Evolutionary conservation across 2,113 vertebrate species (phyloP).

Genomic region (Struthidea cinerea): DNA sequence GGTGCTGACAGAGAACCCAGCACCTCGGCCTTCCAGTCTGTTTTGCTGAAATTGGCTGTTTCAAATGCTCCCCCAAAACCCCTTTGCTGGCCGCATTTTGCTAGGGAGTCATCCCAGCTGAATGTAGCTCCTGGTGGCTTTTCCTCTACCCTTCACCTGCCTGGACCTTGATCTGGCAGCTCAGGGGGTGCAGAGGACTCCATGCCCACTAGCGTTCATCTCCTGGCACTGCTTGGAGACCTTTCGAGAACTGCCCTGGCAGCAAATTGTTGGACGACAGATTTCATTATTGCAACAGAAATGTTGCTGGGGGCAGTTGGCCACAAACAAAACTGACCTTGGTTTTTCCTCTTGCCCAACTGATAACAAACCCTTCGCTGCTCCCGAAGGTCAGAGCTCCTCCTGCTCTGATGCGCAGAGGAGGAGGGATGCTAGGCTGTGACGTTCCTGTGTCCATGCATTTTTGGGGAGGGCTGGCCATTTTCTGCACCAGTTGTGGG

Average conservation of each 20-base stretch:
- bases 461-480: neutral
- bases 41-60: neutral
- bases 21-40: fast-evolving
- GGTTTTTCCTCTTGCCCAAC: constrained; percentile 3
- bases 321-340: constrained; percentile 53
- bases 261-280: constrained; percentile 10
- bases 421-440: neutral
- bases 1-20: neutral
- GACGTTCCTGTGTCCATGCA: fast-evolving
- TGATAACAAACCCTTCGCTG: neutral
- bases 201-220: neutral
- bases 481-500: neutral
- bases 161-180: neutral
- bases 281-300: constrained; percentile 47
- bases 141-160: neutral
- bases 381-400: neutral
- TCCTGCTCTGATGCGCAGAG: fast-evolving
- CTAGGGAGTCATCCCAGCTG: neutral
- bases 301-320: constrained; percentile 10
- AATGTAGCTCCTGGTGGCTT: neutral
- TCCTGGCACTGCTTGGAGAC: neutral
- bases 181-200: neutral
- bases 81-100: neutral
- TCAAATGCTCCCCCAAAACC: neutral
- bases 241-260: constrained; percentile 1